Conservation (phyloP, 1,140 invertebrate genomes). For the Zaprionus inermis region DNA sequence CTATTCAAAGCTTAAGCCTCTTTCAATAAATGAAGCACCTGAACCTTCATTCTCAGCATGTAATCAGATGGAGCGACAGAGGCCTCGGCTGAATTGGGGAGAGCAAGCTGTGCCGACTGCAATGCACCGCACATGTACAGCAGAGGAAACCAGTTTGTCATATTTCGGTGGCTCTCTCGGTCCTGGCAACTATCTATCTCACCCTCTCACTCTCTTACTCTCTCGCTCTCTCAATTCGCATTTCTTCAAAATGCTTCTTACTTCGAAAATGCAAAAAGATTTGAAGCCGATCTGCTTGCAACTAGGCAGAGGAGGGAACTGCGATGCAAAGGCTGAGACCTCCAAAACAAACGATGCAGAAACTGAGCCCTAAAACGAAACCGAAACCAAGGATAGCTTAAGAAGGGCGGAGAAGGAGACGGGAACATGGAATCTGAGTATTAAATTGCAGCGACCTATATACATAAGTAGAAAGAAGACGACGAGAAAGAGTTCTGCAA, state of each 20-base stretch:
- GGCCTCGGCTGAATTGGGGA: not conserved
- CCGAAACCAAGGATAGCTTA: slow-evolving; percentile 20
- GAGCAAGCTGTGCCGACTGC: slow-evolving; percentile 11
- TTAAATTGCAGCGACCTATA: slow-evolving; percentile 83
- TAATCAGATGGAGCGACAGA: not conserved
- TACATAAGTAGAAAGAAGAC: slow-evolving; percentile 50
- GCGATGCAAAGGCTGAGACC: not conserved
- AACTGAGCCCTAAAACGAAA: slow-evolving; percentile 49
- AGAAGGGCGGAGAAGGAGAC: slow-evolving; percentile 8
- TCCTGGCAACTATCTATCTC: too few relatives aligned
- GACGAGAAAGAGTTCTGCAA: slow-evolving; percentile 22
- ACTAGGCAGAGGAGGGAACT: not conserved
- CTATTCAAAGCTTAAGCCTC: too few relatives aligned
- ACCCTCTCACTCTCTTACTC: not conserved
- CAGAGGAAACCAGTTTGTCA: slow-evolving; percentile 30
- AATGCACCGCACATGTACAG: slow-evolving; percentile 14
- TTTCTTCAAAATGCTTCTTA: slow-evolving; percentile 23
- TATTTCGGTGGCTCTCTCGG: not conserved
- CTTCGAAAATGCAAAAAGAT: slow-evolving; percentile 52
- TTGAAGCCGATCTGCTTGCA: slow-evolving; percentile 59
- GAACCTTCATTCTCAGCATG: too few relatives aligned
- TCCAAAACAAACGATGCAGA: slow-evolving; percentile 46
- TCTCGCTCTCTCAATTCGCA: not conserved
- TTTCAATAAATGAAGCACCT: too few relatives aligned
- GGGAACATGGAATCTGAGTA: slow-evolving; percentile 56